Conservation (phyloP, 2,113 vertebrate genomes). For the Psephotus haematonotus region DNA sequence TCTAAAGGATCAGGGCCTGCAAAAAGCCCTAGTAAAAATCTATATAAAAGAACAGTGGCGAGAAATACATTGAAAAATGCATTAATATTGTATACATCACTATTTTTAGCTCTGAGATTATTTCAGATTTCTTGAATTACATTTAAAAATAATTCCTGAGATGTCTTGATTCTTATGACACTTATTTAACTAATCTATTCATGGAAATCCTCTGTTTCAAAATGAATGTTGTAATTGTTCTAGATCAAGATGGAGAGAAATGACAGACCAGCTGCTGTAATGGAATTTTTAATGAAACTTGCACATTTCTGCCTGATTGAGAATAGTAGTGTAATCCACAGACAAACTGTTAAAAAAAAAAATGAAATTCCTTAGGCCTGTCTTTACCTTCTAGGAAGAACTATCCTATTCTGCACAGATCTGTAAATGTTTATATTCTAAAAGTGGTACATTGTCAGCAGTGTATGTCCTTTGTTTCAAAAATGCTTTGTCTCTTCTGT, state of each 20-base stretch:
- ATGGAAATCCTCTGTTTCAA: conserved; percentile 5
- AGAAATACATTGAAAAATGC: not conserved
- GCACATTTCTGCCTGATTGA: not conserved
- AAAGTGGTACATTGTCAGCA: not conserved
- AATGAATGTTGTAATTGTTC: conserved; percentile 4
- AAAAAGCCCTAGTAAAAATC: not conserved
- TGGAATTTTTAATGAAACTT: conserved; percentile 44
- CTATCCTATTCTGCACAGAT: not conserved
- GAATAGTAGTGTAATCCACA: not conserved
- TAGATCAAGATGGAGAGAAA: conserved; percentile 22
- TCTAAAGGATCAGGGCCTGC: not conserved
- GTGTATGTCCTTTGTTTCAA: not conserved
- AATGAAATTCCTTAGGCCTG: not conserved
- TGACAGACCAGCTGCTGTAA: conserved; percentile 1
- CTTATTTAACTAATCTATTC: conserved; percentile 14
- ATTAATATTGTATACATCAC: not conserved
- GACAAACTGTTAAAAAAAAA: not conserved
- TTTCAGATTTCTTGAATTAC: not conserved
- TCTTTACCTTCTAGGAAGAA: not conserved
- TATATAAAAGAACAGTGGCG: not conserved
- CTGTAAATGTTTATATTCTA: not conserved
- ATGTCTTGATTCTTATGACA: not conserved
- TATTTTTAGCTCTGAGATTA: not conserved
- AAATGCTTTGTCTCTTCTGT: not conserved
- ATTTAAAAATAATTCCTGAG: conserved; percentile 4